Evolutionary conservation across 2,797 vertebrate species (phyloP).

Genomic region (Trematomus bernacchii): DNA sequence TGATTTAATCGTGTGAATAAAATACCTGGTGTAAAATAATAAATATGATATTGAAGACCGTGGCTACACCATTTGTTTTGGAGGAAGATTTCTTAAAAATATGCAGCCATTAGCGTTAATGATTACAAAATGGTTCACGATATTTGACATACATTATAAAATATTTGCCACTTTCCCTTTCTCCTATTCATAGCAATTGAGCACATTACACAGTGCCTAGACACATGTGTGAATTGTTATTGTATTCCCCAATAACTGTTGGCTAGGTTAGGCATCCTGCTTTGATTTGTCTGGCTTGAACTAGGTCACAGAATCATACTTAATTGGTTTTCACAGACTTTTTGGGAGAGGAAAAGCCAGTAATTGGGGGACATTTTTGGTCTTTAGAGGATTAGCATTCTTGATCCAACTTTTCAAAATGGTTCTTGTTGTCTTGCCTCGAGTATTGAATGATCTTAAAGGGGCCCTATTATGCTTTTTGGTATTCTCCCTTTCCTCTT

Average conservation of each 20-base stretch:
- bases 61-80: neutral
- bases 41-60: conserved; percentile 6
- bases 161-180: neutral
- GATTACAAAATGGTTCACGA: conserved; percentile 6
- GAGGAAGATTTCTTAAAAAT: neutral
- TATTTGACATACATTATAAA: neutral
- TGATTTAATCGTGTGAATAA: conserved; percentile 14
- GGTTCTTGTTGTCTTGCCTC: too few relatives aligned
- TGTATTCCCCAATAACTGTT: neutral
- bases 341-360: neutral
- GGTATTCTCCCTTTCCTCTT: too few relatives aligned
- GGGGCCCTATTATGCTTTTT: too few relatives aligned
- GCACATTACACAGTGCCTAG: neutral
- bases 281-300: neutral
- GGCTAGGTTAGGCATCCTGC: neutral
- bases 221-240: too few relatives aligned
- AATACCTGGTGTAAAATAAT: conserved; percentile 13
- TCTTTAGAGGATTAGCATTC: neutral
- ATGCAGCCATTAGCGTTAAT: neutral
- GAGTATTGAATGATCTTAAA: too few relatives aligned
- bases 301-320: neutral
- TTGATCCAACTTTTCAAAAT: too few relatives aligned
- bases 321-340: neutral
- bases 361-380: too few relatives aligned
- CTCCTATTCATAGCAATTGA: neutral